Base-by-base conservation (phyloP, 2,113 vertebrate genomes). In the Eretmochelys imbricata region DNA sequence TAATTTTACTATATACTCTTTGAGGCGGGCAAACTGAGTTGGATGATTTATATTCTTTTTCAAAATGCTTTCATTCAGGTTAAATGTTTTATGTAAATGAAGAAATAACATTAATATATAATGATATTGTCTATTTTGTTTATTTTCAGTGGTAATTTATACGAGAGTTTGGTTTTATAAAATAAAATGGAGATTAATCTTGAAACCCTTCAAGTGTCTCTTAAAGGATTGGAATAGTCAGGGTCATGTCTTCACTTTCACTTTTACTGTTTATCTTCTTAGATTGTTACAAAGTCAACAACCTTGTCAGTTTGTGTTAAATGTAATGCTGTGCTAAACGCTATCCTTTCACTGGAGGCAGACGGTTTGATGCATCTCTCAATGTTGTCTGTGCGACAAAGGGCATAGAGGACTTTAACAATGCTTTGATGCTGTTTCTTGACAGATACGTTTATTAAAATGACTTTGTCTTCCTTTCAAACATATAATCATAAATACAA, bases 361-460 rank as follows among this genome's bases (percentile, higher is more conserved):
- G 5, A 6, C 5, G 2, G 27, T 5, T 10, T 11, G 10, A 57
- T 72, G 4, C 3, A 38, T 84, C 50, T 96, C 94, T 76, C 95
- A 87, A 93, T 29, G 27, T 48, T 89, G 5, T 38, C 46, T 85
- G 27, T 22, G 48, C 62, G 38, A 29, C 81, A 89, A 92, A 91
- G 22, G 65, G 12, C 51, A 93, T 2, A 78, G 27, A 84, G 25
- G 59, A 82, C 17, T 62, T 92, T 49, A 2, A 82, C 86, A 16
- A 62, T 2, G 16, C 25, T 69, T 91, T 88, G 7, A 46, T 88
- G 29, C 50, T 88, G 22, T 85, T 93, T 96, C 90, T 93, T 89
- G 91, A 83, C 76, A 95, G 31, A 84, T 85, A 38, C 88, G 46
- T 57, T 89, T 86, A 88, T 94, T 93, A 91, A 95, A 87, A 89